phyloP scores from a whole-genome alignment of 2,113 vertebrate genomes.

The Saimiri boliviensis region DNA sequence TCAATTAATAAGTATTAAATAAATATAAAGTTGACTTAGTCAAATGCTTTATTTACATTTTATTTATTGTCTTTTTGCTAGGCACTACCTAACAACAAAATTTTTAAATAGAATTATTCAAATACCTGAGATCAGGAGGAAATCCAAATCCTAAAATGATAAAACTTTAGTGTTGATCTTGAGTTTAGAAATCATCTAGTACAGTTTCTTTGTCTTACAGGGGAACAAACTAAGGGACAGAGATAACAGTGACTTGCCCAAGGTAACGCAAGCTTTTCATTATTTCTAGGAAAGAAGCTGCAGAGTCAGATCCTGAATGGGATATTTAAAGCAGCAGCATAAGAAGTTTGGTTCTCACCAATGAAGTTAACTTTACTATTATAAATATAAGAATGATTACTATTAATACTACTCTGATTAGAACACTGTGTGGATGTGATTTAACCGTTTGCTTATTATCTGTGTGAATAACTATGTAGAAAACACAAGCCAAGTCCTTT shows the following conservation, averaged over 20 bases:
- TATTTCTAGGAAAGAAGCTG: conserved; percentile 11
- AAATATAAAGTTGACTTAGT: neutral
- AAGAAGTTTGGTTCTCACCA: neutral
- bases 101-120: neutral
- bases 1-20: neutral
- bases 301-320: neutral
- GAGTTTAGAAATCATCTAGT: neutral
- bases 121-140: neutral
- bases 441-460: neutral
- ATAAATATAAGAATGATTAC: neutral
- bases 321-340: neutral
- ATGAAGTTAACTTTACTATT: neutral
- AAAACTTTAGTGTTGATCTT: neutral
- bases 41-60: neutral
- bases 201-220: neutral
- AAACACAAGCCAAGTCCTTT: neutral
- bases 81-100: neutral
- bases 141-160: neutral
- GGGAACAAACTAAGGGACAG: neutral
- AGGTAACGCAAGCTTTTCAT: neutral
- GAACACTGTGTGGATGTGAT: neutral
- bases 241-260: neutral
- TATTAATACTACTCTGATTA: neutral
- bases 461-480: neutral
- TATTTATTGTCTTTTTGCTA: neutral